Evolutionary conservation across 1,140 invertebrate species (phyloP), one percentile per base, ranked within the genome.

Genomic region (Papilio xuthus): DNA sequence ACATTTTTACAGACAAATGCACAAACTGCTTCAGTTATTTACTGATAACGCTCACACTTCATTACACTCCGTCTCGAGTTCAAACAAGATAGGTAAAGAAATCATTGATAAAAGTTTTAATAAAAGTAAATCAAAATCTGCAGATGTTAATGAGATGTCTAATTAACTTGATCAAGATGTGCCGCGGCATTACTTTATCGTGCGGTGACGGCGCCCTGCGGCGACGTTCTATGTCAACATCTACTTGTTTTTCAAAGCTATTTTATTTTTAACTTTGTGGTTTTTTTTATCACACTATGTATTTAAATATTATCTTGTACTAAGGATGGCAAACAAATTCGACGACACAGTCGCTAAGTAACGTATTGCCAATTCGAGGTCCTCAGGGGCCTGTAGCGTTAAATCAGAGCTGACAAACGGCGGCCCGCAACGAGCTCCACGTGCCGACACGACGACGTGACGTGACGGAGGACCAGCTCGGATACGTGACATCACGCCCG

Each of bases 161-260:
- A 60, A 60, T 60, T 60, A 60, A 26, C 56, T 60, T 28, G 56
- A 60, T 60, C 56, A 26, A 60, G 23, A 60, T 60, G 23, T 26
- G 56, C 56, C 10, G 10, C 56, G 56, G 9, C 56, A 15, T 8
- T 4, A 26, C 56, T 60, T 26, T 60, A 20, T 60, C 12, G 56
- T 60, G 56, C 20, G 56, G 7, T 20, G 50, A 1, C 15, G 47
- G n/a, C 53, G 7, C 7, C 53, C n/a, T n/a, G n/a, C 32, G 32
- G 53, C n/a, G 53, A 8, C 23, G 23, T 10, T 60, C 2, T 26
- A 13, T 26, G 20, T 13, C 7, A n/a, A 2, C 13, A 20, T 3
- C 50, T 53, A 18, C 18, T 53, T 20, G 4, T 53, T 18, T 53
- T 8, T 20, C 50, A 8, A n/a, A 53, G 4, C 50, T 53, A 7